These are phyloP conservation scores for Sarcophaga peregrina DNA, from an alignment of 1,140 invertebrate species.

Conservation along the genomic window DNA sequence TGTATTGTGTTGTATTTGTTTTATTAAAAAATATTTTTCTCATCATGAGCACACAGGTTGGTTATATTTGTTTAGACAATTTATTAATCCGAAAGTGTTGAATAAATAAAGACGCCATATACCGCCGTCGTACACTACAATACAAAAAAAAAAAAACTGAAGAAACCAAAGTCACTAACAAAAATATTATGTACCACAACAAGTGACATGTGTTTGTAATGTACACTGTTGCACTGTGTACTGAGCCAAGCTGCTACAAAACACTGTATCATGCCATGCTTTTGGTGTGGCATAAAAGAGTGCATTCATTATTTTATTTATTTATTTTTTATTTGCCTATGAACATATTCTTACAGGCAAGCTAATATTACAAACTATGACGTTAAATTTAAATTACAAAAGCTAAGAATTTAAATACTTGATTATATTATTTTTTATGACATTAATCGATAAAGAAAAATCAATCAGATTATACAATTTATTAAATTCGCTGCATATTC, in stretches of 20 bases:
- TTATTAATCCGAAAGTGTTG: conserved; percentile 45
- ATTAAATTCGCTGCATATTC: too few relatives aligned
- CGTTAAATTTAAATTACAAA: too few relatives aligned
- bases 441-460: too few relatives aligned
- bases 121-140: neutral
- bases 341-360: too few relatives aligned
- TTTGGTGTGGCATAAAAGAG: neutral
- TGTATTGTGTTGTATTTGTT: neutral
- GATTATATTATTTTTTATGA: too few relatives aligned
- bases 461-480: too few relatives aligned
- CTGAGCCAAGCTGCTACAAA: too few relatives aligned
- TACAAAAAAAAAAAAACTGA: neutral
- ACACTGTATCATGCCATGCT: neutral
- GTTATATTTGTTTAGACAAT: conserved; percentile 31
- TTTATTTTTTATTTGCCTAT: too few relatives aligned
- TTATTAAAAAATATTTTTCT: conserved; percentile 13
- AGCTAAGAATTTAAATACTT: too few relatives aligned
- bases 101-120: conserved; percentile 42
- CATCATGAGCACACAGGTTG: conserved; percentile 20
- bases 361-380: too few relatives aligned
- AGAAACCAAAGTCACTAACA: conserved; percentile 5
- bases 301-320: neutral
- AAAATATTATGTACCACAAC: conserved; percentile 22
- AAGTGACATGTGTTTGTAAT: conserved; percentile 8
- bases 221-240: neutral